phyloP scores from a whole-genome alignment of 2,113 vertebrate genomes.

The Pachypanchax playfairii region DNA sequence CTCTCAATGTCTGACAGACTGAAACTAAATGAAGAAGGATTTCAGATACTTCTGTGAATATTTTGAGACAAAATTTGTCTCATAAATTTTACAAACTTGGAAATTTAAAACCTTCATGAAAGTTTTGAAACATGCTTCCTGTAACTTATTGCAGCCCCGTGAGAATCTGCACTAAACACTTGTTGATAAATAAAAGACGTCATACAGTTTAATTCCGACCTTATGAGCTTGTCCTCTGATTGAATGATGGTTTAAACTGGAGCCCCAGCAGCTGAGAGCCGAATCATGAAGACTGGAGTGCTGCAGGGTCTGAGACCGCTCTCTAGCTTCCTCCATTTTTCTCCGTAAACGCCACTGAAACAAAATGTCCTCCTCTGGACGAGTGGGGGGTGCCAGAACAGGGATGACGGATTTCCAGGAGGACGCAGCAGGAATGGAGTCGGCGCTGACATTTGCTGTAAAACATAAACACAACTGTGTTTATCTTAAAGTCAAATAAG shows the following conservation, averaged over 20 bases:
- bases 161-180: not conserved
- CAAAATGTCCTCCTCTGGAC: constrained; percentile 87
- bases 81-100: no score
- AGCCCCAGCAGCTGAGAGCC: constrained; percentile 28
- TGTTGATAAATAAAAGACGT: not conserved
- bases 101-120: no score
- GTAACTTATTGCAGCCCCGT: no score
- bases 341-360: constrained; percentile 90
- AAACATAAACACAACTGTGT: constrained; percentile 13
- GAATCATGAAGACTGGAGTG: constrained; percentile 24
- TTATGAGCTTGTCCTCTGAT: constrained; percentile 33
- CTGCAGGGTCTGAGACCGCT: constrained; percentile 40
- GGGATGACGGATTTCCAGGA: constrained; percentile 26
- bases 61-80: no score
- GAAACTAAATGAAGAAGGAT: no score
- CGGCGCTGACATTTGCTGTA: constrained; percentile 32
- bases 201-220: constrained; percentile 30
- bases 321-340: constrained; percentile 84
- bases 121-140: no score
- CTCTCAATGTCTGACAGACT: no score
- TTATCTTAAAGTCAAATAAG: not conserved
- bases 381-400: constrained; percentile 19
- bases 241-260: constrained; percentile 9
- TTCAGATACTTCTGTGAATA: no score
- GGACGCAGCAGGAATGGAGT: constrained; percentile 8